Percentiles rank a stretch among this genome's conserved stretches.
phyloP scores from a whole-genome alignment of 2,797 vertebrate genomes.

The Notolabrus celidotus region DNA sequence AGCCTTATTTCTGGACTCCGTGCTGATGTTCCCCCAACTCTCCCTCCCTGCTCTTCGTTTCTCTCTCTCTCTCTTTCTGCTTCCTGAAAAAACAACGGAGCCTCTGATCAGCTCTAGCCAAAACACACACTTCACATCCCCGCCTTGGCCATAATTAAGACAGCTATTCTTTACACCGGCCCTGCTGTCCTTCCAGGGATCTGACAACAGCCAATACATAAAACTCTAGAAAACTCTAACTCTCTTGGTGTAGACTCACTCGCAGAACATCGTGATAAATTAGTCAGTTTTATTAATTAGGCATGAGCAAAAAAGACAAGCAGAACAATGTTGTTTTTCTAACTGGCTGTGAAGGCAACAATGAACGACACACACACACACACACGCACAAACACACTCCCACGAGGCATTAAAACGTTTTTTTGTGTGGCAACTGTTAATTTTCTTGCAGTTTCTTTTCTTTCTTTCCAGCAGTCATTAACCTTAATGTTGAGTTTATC shows the following conservation, averaged over 20 bases:
- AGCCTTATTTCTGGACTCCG: constrained; percentile 58
- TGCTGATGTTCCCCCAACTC: constrained; percentile 42
- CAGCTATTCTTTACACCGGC: constrained; percentile 20
- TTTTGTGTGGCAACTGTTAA: not conserved
- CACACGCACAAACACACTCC: not conserved
- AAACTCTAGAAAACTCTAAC: too few species aligned
- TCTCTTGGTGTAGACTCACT: constrained; percentile 19
- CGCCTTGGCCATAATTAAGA: constrained; percentile 60
- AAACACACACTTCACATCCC: constrained; percentile 43
- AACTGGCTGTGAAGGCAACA: constrained; percentile 25
- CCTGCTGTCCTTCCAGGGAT: constrained; percentile 20
- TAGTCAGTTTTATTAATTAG: constrained; percentile 31
- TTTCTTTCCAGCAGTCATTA: constrained; percentile 70
- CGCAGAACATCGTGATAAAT: constrained; percentile 35
- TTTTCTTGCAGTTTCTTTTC: constrained; percentile 18
- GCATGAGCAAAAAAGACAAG: constrained; percentile 25
- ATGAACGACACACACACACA: constrained; percentile 4
- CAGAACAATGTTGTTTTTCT: constrained; percentile 13
- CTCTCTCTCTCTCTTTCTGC: not conserved
- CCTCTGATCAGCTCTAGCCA: constrained; percentile 29
- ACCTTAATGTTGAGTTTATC: constrained; percentile 73
- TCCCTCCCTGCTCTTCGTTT: not conserved
- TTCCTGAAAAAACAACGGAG: constrained; percentile 26
- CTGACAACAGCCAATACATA: constrained; percentile 17
- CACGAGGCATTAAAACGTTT: not conserved